These are phyloP conservation scores for Siniperca chuatsi DNA, from an alignment of 2,113 vertebrate species.

Conservation along the genomic window DNA sequence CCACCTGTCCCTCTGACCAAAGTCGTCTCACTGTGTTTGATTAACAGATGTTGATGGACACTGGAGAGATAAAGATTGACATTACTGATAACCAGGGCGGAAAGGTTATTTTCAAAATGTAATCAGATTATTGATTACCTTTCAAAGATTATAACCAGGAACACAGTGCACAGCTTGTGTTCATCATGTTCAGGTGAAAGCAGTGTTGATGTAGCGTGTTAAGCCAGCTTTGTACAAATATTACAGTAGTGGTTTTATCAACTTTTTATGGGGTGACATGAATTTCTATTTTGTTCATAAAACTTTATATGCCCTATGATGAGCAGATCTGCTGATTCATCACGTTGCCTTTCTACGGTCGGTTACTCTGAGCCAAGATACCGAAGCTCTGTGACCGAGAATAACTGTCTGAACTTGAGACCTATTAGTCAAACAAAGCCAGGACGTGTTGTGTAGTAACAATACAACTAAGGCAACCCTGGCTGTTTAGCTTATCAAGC, in stretches of 20 bases:
- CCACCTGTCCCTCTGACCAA: constrained; percentile 40
- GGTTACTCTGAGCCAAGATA: neutral
- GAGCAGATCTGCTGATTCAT: neutral
- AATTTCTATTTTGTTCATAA: neutral
- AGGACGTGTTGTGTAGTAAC: neutral
- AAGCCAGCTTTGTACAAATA: neutral
- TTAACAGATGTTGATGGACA: constrained; percentile 24
- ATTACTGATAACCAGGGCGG: constrained; percentile 44
- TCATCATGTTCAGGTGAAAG: neutral
- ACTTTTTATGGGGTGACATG: neutral
- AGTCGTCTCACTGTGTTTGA: constrained; percentile 61
- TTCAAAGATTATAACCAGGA: neutral
- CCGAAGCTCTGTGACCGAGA: neutral
- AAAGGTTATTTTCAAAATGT: neutral
- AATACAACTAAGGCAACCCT: neutral
- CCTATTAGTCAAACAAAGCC: neutral
- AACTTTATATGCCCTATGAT: neutral
- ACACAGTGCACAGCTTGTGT: neutral
- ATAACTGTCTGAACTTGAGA: neutral
- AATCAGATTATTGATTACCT: constrained; percentile 29
- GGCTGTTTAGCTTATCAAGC: neutral
- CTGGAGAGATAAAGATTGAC: constrained; percentile 49
- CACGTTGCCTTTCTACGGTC: neutral
- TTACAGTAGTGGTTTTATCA: no score
- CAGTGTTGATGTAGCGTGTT: no score